These are phyloP conservation scores for Zaprionus lachaisei DNA, from an alignment of 1,140 invertebrate genomes.

Conservation along the genomic window DNA sequence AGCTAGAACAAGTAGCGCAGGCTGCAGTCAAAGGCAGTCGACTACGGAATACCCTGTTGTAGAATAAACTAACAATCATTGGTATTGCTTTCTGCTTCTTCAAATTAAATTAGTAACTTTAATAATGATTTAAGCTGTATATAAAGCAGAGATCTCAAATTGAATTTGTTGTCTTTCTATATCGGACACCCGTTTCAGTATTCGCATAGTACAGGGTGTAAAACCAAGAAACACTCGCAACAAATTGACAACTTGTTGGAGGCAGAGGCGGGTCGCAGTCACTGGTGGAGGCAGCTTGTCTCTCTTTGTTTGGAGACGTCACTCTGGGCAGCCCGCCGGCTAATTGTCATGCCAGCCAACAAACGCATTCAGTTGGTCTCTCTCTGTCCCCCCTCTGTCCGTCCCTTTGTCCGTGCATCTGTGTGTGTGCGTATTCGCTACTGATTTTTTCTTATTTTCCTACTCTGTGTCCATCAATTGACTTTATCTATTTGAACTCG, in stretches of 20 bases:
- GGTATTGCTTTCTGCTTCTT: not conserved
- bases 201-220: conserved; percentile 1
- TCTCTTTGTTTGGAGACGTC: conserved; percentile 72
- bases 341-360: conserved; percentile 79
- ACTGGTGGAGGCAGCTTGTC: conserved; percentile 23
- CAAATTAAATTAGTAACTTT: not conserved
- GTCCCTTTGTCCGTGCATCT: conserved; percentile 42
- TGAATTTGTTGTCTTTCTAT: not conserved
- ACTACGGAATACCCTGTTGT: not conserved
- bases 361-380: conserved; percentile 54
- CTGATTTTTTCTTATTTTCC: conserved; percentile 58
- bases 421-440: conserved; percentile 37
- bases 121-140: no score
- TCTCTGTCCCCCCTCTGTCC: conserved; percentile 1
- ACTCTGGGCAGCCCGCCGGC: conserved; percentile 69
- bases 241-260: conserved; percentile 66
- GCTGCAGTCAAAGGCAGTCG: no score
- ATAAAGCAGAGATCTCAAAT: not conserved
- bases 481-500: conserved; percentile 81
- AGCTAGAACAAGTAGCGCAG: conserved; percentile 8
- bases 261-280: not conserved
- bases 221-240: conserved; percentile 34
- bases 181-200: not conserved
- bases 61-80: not conserved
- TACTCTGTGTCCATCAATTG: conserved; percentile 75